Evolutionary conservation across 1,140 invertebrate species (phyloP).

Genomic region (Cydia fagiglandana): DNA sequence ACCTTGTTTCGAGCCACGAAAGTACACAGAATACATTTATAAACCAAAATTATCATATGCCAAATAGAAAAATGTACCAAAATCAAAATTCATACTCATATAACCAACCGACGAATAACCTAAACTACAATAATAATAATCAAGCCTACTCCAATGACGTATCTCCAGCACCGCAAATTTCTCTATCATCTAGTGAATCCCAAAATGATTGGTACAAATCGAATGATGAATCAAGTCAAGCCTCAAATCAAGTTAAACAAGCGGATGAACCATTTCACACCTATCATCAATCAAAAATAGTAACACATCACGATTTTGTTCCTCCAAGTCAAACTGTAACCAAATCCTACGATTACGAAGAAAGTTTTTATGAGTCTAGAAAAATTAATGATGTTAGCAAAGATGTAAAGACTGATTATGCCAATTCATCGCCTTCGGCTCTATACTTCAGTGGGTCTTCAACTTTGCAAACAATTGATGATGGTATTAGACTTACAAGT

Average conservation of each 20-base stretch:
- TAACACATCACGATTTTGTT: conserved; percentile 47
- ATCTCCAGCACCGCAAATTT: conserved; percentile 8
- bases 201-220: conserved; percentile 10
- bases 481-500: conserved; percentile 21
- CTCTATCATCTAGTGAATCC: background rate
- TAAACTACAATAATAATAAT: background rate
- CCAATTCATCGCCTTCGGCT: background rate
- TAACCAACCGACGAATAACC: background rate
- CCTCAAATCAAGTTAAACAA: background rate
- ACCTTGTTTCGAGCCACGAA: background rate
- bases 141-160: conserved; percentile 2
- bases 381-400: conserved; percentile 39
- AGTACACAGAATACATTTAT: conserved; percentile 7
- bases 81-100: background rate
- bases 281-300: conserved; percentile 34
- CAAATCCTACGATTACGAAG: conserved; percentile 56
- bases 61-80: background rate
- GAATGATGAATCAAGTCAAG: background rate
- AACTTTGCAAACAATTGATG: conserved; percentile 3
- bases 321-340: conserved; percentile 54
- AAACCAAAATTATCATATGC: background rate
- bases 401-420: background rate
- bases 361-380: conserved; percentile 54
- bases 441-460: background rate
- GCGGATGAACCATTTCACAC: conserved; percentile 34